A percentile compares a stretch with the other conserved stretches of the same genome.
phyloP scores from a whole-genome alignment of 2,113 vertebrate species.

The Ameiurus melas region DNA sequence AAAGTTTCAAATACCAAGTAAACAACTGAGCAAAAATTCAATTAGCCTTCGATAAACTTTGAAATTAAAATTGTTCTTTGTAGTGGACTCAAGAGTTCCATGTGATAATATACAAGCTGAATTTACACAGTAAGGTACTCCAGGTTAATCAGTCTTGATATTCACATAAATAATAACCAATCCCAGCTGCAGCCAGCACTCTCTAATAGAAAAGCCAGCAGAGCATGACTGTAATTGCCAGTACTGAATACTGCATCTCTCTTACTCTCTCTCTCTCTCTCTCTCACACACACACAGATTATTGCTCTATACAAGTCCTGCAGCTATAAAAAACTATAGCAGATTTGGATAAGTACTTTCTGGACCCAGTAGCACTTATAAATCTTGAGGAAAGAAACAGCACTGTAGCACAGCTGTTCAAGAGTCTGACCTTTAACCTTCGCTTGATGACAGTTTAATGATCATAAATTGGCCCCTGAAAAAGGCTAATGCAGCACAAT shows the following conservation, averaged over 20 bases:
- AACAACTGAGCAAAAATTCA: neutral
- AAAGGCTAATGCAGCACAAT: neutral
- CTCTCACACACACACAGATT: constrained; percentile 18
- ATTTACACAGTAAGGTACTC: neutral
- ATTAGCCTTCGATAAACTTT: neutral
- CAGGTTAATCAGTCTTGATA: constrained; percentile 31
- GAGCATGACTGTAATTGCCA: constrained; percentile 50
- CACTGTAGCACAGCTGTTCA: neutral
- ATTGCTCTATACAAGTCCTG: constrained; percentile 21
- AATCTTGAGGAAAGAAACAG: neutral
- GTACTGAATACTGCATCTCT: constrained; percentile 41
- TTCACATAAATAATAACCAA: constrained; percentile 44
- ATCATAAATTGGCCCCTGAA: neutral
- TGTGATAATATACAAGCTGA: neutral
- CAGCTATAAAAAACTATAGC: constrained; percentile 27
- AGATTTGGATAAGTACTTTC: constrained; percentile 20
- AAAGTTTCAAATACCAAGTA: neutral
- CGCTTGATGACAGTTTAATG: neutral
- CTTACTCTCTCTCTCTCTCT: constrained; percentile 13
- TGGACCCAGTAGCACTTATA: neutral
- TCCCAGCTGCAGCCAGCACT: constrained; percentile 44
- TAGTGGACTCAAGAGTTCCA: neutral
- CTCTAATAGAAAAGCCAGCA: constrained; percentile 50
- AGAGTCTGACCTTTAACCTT: constrained; percentile 5
- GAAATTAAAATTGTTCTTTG: neutral